Evolutionary conservation across 2,797 vertebrate species (phyloP).

Genomic region (Cossypha heuglini): DNA sequence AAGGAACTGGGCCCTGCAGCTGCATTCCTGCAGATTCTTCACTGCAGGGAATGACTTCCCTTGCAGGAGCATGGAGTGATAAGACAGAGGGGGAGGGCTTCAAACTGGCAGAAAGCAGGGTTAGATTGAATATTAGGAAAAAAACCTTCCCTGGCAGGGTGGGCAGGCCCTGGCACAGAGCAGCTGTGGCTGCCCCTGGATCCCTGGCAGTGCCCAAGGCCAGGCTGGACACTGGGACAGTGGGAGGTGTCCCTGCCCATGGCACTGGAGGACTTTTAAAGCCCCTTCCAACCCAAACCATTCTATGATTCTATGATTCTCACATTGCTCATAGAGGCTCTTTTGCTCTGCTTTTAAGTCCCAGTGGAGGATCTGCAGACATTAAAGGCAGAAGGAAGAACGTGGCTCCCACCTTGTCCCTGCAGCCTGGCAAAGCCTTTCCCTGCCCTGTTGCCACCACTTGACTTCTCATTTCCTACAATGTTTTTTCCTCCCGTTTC

Average conservation of each 20-base stretch:
- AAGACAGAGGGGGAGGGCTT: neutral
- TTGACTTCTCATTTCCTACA: neutral
- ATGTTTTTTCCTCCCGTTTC: neutral
- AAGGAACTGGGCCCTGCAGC: neutral
- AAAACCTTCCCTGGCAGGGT: too few relatives aligned
- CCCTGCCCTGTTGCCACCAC: fast-evolving
- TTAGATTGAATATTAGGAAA: too few relatives aligned
- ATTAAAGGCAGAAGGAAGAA: neutral
- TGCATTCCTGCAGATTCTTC: neutral
- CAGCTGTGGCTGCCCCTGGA: neutral
- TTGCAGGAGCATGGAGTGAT: neutral
- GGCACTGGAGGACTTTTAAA: fast-evolving
- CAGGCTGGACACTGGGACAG: fast-evolving
- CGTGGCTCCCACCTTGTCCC: neutral
- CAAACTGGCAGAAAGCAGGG: neutral
- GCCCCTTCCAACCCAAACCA: neutral
- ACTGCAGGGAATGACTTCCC: neutral
- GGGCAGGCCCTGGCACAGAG: too few relatives aligned
- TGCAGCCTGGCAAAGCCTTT: neutral
- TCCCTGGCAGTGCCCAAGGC: neutral
- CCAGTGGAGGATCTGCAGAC: fast-evolving
- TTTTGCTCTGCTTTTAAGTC: neutral
- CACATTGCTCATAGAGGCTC: neutral
- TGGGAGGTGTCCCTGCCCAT: neutral
- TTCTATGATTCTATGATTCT: fast-evolving